Evolutionary conservation across 2,797 vertebrate genomes (phyloP), one percentile per base, ranked within the genome.

Genomic region (Momotus momota): DNA sequence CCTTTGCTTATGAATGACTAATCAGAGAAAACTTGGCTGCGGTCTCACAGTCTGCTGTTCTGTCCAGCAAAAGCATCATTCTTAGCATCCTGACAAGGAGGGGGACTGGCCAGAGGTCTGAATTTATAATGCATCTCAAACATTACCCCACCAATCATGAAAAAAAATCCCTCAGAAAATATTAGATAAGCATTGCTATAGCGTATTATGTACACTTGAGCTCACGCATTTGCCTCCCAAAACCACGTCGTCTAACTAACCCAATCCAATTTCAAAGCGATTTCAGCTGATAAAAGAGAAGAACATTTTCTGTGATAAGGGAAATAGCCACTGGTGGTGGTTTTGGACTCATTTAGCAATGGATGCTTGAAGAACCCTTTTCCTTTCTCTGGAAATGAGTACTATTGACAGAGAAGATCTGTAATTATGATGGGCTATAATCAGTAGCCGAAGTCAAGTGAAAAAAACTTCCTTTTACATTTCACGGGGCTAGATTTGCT

Each of bases 381-480:
- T 46, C 41, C 74, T 85, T 71, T 10, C 52, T 20, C 81, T 95
- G 94, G 48, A 58, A 86, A 88, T 69, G 52, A 66, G 38, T 23
- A 8, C 60, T 88, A 14, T 58, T 79, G 83, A 41, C 69, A 91
- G 77, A 82, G 23, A 14, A 64, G 25, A 46, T 93, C 78, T 94
- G 0, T 91, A 83, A 77, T 95, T 94, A 72, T 31, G 33, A 80
- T 38, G 70, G 75, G 41, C 55, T 91, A n/a, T 86, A 94, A 96
- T 95, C 79, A 92, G 75, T 78, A 90, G 60, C 78, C 88, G 41
- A 89, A 92, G 84, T 88, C 78, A 86, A 78, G 43, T 52, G 77
- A 64, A 81, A 88, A 57, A 90, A 91, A 18, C 33, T 81, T 81
- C 52, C 72, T 91, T 90, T 86, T 72, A 33, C 2, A 1, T 78